These are phyloP conservation scores for Apamea monoglypha DNA, from an alignment of 2,888 invertebrate genomes.

Conservation along the genomic window DNA sequence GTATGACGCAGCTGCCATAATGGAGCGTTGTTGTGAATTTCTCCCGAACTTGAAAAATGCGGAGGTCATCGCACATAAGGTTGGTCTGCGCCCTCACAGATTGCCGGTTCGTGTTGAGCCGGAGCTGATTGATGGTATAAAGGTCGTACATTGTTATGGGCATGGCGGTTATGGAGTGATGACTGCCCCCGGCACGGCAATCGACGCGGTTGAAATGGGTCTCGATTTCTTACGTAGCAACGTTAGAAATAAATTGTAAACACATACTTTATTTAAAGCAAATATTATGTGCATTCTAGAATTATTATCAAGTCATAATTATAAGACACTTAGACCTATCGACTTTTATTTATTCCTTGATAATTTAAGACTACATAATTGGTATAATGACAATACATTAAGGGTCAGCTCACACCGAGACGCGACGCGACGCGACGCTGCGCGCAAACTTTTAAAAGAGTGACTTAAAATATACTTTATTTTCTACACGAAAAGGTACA, in stretches of 20 bases:
- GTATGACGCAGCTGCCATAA: slow-evolving; percentile 94
- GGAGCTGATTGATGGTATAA: slow-evolving; percentile 88
- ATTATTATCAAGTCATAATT: not conserved
- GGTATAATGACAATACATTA: not conserved
- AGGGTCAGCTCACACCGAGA: slow-evolving; percentile 37
- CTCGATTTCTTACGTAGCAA: slow-evolving; percentile 87
- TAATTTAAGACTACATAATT: not conserved
- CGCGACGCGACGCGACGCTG: slow-evolving; percentile 24
- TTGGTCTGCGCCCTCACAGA: slow-evolving; percentile 96
- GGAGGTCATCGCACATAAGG: slow-evolving; percentile 91
- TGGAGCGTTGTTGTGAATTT: slow-evolving; percentile 94
- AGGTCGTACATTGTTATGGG: slow-evolving; percentile 97
- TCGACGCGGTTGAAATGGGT: slow-evolving; percentile 93
- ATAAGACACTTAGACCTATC: not conserved
- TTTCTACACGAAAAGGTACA: too few species aligned
- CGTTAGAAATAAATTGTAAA: slow-evolving; percentile 79
- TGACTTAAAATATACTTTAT: too few species aligned
- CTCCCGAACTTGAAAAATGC: slow-evolving; percentile 92
- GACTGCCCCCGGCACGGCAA: slow-evolving; percentile 96
- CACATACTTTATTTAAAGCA: too few species aligned
- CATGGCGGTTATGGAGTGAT: slow-evolving; percentile 98
- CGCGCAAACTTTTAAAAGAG: too few species aligned
- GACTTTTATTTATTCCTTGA: slow-evolving; percentile 23
- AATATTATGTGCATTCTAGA: not conserved
- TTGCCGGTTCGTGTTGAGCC: slow-evolving; percentile 93